Percentiles rank a stretch among this genome's conserved stretches.
Evolutionary conservation across 2,888 invertebrate genomes (phyloP).

Genomic region (Drosophila demipolita): DNA sequence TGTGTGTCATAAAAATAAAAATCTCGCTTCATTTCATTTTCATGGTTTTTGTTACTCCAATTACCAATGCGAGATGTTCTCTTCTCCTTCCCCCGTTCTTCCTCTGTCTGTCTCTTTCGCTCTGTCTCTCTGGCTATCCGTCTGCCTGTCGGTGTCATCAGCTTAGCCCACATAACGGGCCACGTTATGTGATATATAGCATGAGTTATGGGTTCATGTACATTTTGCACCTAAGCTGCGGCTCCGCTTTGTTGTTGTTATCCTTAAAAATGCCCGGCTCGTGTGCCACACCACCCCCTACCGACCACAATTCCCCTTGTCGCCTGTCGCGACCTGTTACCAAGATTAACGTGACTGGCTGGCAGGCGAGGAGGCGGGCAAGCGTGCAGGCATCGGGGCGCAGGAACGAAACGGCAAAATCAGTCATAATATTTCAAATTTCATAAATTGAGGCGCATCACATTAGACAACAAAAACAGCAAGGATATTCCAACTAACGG

Average conservation of each 20-base stretch:
- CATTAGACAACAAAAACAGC: slow-evolving; percentile 58
- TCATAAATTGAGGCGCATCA: slow-evolving; percentile 81
- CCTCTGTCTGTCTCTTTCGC: background rate
- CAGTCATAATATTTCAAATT: slow-evolving; percentile 82
- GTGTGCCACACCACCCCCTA: slow-evolving; percentile 31
- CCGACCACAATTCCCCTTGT: background rate
- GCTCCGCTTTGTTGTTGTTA: slow-evolving; percentile 52
- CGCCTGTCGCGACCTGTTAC: slow-evolving; percentile 65
- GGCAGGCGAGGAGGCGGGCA: background rate
- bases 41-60: slow-evolving; percentile 69
- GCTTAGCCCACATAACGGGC: slow-evolving; percentile 63
- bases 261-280: slow-evolving; percentile 43
- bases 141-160: slow-evolving; percentile 32
- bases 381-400: slow-evolving; percentile 20
- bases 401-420: slow-evolving; percentile 57
- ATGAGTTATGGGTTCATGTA: slow-evolving; percentile 40
- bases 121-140: background rate
- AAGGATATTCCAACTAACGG: slow-evolving; percentile 54
- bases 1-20: slow-evolving; percentile 63
- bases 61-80: slow-evolving; percentile 44
- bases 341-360: slow-evolving; percentile 61
- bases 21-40: slow-evolving; percentile 61
- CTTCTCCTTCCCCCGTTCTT: slow-evolving; percentile 1
- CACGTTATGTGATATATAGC: slow-evolving; percentile 63
- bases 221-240: slow-evolving; percentile 66